A percentile compares a stretch with the other conserved stretches of the same genome.
Evolutionary conservation across 2,113 vertebrate genomes (phyloP).

Genomic region (Chelonoidis abingdonii): DNA sequence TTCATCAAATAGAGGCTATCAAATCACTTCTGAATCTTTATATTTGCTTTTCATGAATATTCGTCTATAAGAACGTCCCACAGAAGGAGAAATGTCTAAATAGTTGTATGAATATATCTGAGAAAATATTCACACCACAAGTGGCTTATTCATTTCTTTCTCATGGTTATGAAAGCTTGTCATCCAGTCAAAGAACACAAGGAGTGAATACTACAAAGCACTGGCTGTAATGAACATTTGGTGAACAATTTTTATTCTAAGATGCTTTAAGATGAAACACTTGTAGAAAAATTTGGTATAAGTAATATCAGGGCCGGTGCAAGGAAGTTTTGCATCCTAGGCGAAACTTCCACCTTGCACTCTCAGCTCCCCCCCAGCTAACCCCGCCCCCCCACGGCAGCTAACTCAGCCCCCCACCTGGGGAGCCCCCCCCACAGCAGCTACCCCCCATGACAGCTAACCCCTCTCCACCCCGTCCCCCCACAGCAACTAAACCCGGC

Average conservation of each 20-base stretch:
- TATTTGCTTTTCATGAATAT: slow-evolving; percentile 31
- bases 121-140: slow-evolving; percentile 50
- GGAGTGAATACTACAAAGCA: not conserved
- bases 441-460: no score
- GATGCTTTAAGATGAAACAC: not conserved
- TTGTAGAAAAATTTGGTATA: not conserved
- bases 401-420: no score
- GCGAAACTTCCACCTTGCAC: no score
- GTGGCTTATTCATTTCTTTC: not conserved
- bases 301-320: not conserved
- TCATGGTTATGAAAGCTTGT: not conserved
- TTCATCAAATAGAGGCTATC: slow-evolving; percentile 23
- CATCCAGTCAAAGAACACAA: not conserved
- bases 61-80: slow-evolving; percentile 27
- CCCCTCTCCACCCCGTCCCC: no score
- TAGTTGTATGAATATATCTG: slow-evolving; percentile 35
- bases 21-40: slow-evolving; percentile 27
- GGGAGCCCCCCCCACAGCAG: no score
- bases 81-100: slow-evolving; percentile 39
- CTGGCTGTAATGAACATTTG: not conserved
- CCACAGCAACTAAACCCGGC: no score
- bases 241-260: not conserved
- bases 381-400: no score
- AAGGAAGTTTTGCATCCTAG: no score
- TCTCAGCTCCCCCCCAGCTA: no score